These are phyloP conservation scores for Hymenopus coronatus DNA, from an alignment of 2,888 invertebrate species.

Conservation along the genomic window DNA sequence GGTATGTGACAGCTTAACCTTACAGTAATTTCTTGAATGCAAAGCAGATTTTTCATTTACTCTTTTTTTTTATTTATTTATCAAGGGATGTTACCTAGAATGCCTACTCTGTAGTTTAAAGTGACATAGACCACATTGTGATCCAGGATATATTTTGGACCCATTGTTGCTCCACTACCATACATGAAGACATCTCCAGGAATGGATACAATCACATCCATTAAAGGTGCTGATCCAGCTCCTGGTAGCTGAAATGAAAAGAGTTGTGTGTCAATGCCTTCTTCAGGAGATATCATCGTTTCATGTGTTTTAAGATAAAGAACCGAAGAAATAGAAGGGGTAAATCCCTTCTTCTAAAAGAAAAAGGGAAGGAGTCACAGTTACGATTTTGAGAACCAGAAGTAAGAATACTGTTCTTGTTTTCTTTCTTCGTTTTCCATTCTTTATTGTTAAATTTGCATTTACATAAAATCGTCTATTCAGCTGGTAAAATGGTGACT, in stretches of 20 bases:
- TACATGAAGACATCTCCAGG: slow-evolving; percentile 71
- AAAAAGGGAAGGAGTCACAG: too few species aligned
- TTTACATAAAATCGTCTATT: too few species aligned
- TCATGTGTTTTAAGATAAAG: too few species aligned
- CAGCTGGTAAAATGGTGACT: too few species aligned
- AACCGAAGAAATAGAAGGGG: too few species aligned
- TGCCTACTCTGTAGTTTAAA: slow-evolving; percentile 31
- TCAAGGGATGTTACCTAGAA: slow-evolving; percentile 18
- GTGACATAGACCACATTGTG: slow-evolving; percentile 27
- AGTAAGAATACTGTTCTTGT: too few species aligned
- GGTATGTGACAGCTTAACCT: neutral
- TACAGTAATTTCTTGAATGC: neutral
- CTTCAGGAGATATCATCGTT: too few species aligned
- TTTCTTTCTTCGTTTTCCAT: too few species aligned
- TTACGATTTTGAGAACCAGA: too few species aligned
- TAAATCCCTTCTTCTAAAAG: too few species aligned
- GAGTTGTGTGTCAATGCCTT: too few species aligned
- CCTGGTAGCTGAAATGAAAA: slow-evolving; percentile 33
- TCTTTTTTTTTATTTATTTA: neutral
- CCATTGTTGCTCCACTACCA: slow-evolving; percentile 55
- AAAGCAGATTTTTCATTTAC: neutral
- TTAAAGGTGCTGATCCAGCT: slow-evolving; percentile 44
- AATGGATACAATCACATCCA: slow-evolving; percentile 64
- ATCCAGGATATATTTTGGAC: slow-evolving; percentile 44
- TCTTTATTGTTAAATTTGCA: too few species aligned